Percentiles rank a stretch among this genome's conserved stretches.
Conservation (phyloP, 2,888 invertebrate species). For the Eristalinus aeneus region DNA sequence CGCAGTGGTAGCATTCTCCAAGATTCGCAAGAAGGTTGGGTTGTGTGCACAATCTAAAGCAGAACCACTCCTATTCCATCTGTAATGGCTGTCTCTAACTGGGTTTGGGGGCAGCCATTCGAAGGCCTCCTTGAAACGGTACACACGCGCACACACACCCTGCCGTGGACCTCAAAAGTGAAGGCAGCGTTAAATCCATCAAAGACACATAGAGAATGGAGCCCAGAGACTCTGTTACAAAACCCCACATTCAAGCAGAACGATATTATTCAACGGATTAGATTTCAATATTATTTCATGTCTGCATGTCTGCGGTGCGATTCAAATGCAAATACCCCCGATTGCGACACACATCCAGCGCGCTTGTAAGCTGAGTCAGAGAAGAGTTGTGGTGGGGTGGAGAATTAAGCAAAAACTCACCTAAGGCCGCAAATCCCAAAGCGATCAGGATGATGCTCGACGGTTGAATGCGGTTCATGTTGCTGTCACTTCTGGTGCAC, state of each 20-base stretch:
- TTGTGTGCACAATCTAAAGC: slow-evolving; percentile 47
- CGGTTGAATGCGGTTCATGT: slow-evolving; percentile 73
- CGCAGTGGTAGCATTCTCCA: slow-evolving; percentile 36
- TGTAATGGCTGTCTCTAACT: slow-evolving; percentile 12
- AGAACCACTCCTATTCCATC: slow-evolving; percentile 50
- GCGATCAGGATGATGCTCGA: slow-evolving; percentile 73
- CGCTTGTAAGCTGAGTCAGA: neutral
- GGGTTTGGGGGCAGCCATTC: slow-evolving; percentile 16
- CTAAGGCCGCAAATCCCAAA: slow-evolving; percentile 73
- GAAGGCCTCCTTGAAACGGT: slow-evolving; percentile 32
- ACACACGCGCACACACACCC: slow-evolving; percentile 8
- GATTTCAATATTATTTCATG: slow-evolving; percentile 38
- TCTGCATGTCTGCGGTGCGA: slow-evolving; percentile 17
- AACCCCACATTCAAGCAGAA: slow-evolving; percentile 51
- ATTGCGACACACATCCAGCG: slow-evolving; percentile 20
- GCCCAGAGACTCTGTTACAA: slow-evolving; percentile 36
- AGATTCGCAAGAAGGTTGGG: slow-evolving; percentile 56
- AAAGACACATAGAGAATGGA: neutral
- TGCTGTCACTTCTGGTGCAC: slow-evolving; percentile 16
- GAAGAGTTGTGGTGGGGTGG: neutral
- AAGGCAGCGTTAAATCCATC: slow-evolving; percentile 22
- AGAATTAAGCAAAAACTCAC: slow-evolving; percentile 72
- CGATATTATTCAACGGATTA: slow-evolving; percentile 25
- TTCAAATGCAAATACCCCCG: slow-evolving; percentile 15
- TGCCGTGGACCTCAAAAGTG: slow-evolving; percentile 41